phyloP scores from a whole-genome alignment of 2,113 vertebrate species.

The Zapus hudsonius region DNA sequence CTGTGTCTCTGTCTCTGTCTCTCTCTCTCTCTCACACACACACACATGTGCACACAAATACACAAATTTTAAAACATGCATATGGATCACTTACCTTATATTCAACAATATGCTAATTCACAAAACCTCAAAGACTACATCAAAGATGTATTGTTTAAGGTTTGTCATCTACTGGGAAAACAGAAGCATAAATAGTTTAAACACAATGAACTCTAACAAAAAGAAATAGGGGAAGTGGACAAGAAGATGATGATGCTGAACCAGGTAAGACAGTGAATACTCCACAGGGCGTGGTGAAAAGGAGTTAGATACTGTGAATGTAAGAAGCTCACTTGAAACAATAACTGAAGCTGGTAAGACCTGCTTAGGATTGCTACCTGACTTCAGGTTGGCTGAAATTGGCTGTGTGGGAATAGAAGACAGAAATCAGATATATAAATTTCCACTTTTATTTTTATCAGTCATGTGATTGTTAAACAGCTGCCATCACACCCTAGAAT shows the following conservation, averaged over 20 bases:
- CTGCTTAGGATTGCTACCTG: neutral
- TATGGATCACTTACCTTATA: neutral
- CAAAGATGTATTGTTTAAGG: neutral
- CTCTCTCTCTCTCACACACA: too few relatives aligned
- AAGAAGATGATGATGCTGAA: neutral
- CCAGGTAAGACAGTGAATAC: neutral
- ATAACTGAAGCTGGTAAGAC: neutral
- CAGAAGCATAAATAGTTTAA: neutral
- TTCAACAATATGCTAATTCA: neutral
- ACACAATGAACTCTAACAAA: neutral
- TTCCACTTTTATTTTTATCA: neutral
- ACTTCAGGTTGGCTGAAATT: neutral
- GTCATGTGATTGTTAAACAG: neutral
- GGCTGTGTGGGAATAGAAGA: neutral
- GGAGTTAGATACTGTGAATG: neutral
- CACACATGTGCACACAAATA: too few relatives aligned
- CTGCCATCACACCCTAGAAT: neutral
- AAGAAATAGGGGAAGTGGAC: neutral
- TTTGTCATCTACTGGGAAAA: neutral
- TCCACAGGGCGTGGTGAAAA: neutral
- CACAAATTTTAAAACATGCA: too few relatives aligned
- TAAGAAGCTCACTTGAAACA: neutral
- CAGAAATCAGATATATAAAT: neutral
- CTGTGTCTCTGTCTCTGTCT: too few relatives aligned
- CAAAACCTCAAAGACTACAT: neutral